Conservation (phyloP, 2,888 invertebrate species). For the Clistopyga incitator region DNA sequence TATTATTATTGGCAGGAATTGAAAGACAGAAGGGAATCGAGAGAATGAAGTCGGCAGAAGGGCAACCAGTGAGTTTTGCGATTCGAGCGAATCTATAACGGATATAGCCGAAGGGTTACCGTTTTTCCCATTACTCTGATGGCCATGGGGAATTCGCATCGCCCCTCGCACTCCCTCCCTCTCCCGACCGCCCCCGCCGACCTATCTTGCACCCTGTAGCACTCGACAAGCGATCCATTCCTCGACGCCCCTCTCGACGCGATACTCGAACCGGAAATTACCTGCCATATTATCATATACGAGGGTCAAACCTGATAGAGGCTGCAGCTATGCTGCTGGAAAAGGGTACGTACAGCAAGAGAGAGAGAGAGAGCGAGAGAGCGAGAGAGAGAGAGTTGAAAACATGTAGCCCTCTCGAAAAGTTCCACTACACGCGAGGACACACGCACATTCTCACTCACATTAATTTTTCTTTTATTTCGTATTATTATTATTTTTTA, state of each 20-base stretch:
- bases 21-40: slow-evolving; percentile 3
- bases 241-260: slow-evolving; percentile 52
- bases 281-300: slow-evolving; percentile 80
- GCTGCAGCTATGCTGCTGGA: slow-evolving; percentile 38
- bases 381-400: slow-evolving; percentile 2
- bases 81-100: slow-evolving; percentile 48
- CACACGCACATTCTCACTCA: neutral
- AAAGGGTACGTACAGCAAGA: neutral
- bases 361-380: neutral
- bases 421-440: slow-evolving; percentile 27
- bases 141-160: slow-evolving; percentile 29
- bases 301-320: slow-evolving; percentile 74
- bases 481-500: no score
- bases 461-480: no score
- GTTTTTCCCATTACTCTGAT: slow-evolving; percentile 50
- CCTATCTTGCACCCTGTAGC: slow-evolving; percentile 23
- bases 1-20: neutral
- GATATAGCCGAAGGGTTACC: slow-evolving; percentile 44
- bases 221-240: slow-evolving; percentile 45
- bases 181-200: neutral
- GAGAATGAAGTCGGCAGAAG: neutral
- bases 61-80: neutral
- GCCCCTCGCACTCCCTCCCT: neutral
- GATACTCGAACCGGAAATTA: slow-evolving; percentile 79
- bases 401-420: slow-evolving; percentile 37